phyloP scores from a whole-genome alignment of 2,888 invertebrate genomes.

The Dasypolia templi region DNA sequence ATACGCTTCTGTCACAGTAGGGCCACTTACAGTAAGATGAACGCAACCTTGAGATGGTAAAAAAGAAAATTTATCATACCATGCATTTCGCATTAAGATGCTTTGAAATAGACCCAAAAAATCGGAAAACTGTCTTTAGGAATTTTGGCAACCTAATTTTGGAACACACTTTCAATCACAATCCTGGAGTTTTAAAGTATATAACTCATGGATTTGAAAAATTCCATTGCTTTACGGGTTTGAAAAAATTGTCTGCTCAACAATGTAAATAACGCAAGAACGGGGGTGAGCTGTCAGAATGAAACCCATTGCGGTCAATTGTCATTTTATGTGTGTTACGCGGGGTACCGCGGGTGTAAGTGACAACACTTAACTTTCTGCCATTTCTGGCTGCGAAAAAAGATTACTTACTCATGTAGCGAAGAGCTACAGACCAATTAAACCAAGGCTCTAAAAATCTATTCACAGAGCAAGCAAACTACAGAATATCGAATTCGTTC shows the following conservation, averaged over 20 bases:
- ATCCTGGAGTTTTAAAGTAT: no score
- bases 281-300: no score
- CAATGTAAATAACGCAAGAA: no score
- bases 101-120: background rate
- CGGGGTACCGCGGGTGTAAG: background rate
- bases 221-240: no score
- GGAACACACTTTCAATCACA: no score
- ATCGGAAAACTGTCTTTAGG: no score
- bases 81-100: background rate
- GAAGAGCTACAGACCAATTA: background rate
- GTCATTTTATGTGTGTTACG: no score
- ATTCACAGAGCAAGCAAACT: background rate
- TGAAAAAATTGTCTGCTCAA: no score
- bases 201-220: no score
- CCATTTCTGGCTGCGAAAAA: background rate
- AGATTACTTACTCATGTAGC: background rate
- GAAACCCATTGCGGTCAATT: no score
- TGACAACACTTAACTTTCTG: background rate
- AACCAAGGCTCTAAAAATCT: background rate
- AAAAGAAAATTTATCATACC: constrained; percentile 10
- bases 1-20: constrained; percentile 83
- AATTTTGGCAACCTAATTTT: no score
- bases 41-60: constrained; percentile 21
- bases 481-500: background rate
- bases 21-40: constrained; percentile 50